These are phyloP conservation scores for Meghimatium bilineatum DNA, from an alignment of 2,888 invertebrate genomes.

Conservation along the genomic window DNA sequence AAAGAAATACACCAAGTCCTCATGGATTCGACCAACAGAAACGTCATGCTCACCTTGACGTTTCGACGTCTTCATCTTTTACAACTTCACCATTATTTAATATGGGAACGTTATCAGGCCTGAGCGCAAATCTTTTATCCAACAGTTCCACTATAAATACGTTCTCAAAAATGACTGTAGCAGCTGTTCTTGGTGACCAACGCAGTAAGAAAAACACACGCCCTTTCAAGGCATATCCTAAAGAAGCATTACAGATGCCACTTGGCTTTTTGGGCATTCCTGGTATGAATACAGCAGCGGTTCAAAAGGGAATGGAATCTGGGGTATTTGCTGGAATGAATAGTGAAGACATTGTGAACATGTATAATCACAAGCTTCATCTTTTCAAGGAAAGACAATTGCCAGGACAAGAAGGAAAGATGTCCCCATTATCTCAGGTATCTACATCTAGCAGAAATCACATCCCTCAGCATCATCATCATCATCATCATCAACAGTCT, in stretches of 20 bases:
- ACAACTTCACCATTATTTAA: background rate
- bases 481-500: slow-evolving; percentile 18
- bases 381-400: slow-evolving; percentile 60
- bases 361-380: slow-evolving; percentile 69
- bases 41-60: background rate
- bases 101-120: slow-evolving; percentile 39
- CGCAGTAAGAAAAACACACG: slow-evolving; percentile 58
- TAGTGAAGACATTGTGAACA: slow-evolving; percentile 68
- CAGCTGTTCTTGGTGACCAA: slow-evolving; percentile 29
- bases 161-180: slow-evolving; percentile 42
- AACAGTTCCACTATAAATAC: slow-evolving; percentile 36
- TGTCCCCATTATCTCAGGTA: slow-evolving; percentile 44
- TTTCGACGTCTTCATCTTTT: background rate
- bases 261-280: slow-evolving; percentile 77
- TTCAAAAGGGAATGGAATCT: slow-evolving; percentile 41
- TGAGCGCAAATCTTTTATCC: slow-evolving; percentile 31
- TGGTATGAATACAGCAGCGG: slow-evolving; percentile 57
- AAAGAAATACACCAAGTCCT: slow-evolving; percentile 36
- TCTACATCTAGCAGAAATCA: slow-evolving; percentile 40
- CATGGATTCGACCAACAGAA: slow-evolving; percentile 14
- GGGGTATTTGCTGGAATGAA: slow-evolving; percentile 58
- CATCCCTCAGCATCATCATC: slow-evolving; percentile 46
- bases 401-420: slow-evolving; percentile 48
- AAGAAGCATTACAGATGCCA: slow-evolving; percentile 82
- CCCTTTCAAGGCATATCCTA: slow-evolving; percentile 82